Base-by-base conservation (phyloP, 2,113 vertebrate species). In the Petrocephalus microphthalmus region DNA sequence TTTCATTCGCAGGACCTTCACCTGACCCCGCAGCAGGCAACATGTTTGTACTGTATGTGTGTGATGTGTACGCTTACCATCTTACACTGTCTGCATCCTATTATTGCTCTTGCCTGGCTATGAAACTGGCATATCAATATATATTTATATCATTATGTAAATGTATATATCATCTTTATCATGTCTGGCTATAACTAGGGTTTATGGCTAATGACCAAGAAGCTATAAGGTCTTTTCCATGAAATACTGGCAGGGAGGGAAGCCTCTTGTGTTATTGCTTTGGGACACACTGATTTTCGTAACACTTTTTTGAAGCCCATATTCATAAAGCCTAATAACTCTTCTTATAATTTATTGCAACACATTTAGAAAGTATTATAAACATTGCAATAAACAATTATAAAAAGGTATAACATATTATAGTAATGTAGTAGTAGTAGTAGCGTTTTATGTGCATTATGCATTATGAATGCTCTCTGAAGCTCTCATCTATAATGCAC, bases 1-100 rank as follows among this genome's bases (percentile, higher is more conserved):
- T 97, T 96, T 96, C 94, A 93, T 96, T 97, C 97, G 95, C 95
- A 95, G 94, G 96, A 95, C 96, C 95, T 96, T 96, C 95, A 95
- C 96, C 95, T 96, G 96, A 96, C 96, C 96, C 96, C 95, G 94
- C 88, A 90, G 93, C 92, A 95, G 91, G 91, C 93, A 94, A 95
- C 96, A 95, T 95, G 93, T 94, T 94, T 93, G 92, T 91, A 92
- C 20, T 20, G 25, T 33, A 85, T 25, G 52, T 22, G 15, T 83
- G 81, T 19, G 45, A 42, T 83, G 81, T 83, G 81, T 78, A 7
- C 22, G 22, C 49, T 45, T 47, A 22, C 8, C 47, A 45, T 83
- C 33, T n/a, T 10, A 19, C 5, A 20, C 33, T 19, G 22, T 25
- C 10, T 52, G 8, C 20, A 84, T 10, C 47, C 94, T 25, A n/a